Base-by-base conservation (phyloP, 2,797 vertebrate genomes). In the Trachurus trachurus region DNA sequence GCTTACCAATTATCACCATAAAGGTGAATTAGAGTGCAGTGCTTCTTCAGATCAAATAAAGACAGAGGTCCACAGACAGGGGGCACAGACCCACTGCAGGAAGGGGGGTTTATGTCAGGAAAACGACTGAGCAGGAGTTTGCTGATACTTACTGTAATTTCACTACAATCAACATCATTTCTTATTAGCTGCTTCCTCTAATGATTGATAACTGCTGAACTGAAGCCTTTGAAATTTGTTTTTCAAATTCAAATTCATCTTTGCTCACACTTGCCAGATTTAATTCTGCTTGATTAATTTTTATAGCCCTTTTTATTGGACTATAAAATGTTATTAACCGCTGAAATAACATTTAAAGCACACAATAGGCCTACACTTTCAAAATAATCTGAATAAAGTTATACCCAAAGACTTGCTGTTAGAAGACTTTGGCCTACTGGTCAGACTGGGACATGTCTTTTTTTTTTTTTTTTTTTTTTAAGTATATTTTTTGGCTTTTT, bases 21-120 rank as follows among this genome's bases (percentile, higher is more conserved):
- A 61, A 81, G 22, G 68, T 73, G n/a, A 76, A 73, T 71, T 34
- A 34, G 9, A 57, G 49, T 79, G 54, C 22, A 16, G 13, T 71
- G 39, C 44, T 31, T 59, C 31, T 34, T 50, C 49, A 21, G 59
- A 53, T 77, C 22, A 67, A 76, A 74, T 82, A 9, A 45, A 45
- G 17, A 17, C 44, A 6, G 44, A 16, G 15, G 42, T 5, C 13
- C 12, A 1, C 3, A 44, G 5, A 42, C 40, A 42, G 13, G 42
- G 10, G 42, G 13, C 4, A 15, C 40, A 42, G 40, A 42, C 2
- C 40, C 11, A 12, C 11, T 42, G 42, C 13, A 13, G 15, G 13
- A 13, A 16, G 42, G 42, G 42, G 42, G 34, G 1, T 37, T 37
- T 37, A 37, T 37, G 8, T 37, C 7, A 37, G 34, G 34, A 37